Evolutionary conservation across 2,113 vertebrate genomes (phyloP), one percentile per base, ranked within the genome.

Genomic region (Mesocricetus auratus): DNA sequence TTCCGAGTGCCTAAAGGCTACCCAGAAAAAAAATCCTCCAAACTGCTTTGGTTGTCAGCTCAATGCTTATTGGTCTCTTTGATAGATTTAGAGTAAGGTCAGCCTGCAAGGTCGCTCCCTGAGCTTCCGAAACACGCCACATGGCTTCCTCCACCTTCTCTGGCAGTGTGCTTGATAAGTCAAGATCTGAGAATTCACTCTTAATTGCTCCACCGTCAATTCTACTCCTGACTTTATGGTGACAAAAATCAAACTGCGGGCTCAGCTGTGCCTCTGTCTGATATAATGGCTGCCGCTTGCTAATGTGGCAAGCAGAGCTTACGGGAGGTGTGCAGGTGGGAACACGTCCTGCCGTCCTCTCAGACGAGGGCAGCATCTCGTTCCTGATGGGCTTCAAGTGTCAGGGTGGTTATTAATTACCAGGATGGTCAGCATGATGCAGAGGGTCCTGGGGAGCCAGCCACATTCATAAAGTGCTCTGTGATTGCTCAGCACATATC

Each of bases 51-150:
- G 85, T 94, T 96, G 89, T 77, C 90, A 96, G 88, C 89, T 87
- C 96, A 97, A 97, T 94, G 95, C 60, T 95, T 86, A 42, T 78
- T 39, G 96, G 97, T 98, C 95, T 96, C 93, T 97, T 95, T 96
- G 96, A 98, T 94, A 94, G 96, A 98, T 91, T 79, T 94, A 88
- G 94, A 96, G 89, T 68, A 96, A 98, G 98, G 98, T 98, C 96
- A 96, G 97, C 91, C 92, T 90, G 91, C 96, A 98, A 98, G 97
- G 97, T 97, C 97, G 96, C 92, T 47, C 81, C 97, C 97, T 93
- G 90, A 83, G 98, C 96, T 98, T 98, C 97, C 95, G 95, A 85
- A 96, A 97, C 95, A 88, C 39, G 58, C 74, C 89, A 42, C 79
- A 7, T 17, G 2, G 87, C 73, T 94, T 42, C 91, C 4, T 3